A percentile compares a stretch with the other conserved stretches of the same genome.
phyloP scores from a whole-genome alignment of 2,888 invertebrate genomes.

The Aromia moschata region DNA sequence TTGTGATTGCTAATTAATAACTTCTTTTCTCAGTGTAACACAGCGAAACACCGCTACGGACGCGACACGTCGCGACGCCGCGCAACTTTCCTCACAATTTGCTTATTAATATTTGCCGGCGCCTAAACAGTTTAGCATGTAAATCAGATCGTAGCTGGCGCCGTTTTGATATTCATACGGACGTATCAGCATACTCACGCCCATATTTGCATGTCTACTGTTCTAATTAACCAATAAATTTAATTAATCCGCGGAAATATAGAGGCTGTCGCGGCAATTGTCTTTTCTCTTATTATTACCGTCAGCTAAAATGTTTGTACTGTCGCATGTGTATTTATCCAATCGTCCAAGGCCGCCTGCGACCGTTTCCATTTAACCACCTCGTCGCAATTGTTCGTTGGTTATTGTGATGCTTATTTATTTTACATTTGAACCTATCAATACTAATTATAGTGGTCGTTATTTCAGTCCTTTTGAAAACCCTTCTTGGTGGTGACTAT shows the following conservation, averaged over 20 bases:
- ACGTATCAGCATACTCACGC: slow-evolving; percentile 46
- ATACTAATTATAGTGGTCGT: too few relatives aligned
- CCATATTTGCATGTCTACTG: slow-evolving; percentile 45
- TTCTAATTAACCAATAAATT: slow-evolving; percentile 48
- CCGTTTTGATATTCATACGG: slow-evolving; percentile 45
- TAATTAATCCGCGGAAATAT: slow-evolving; percentile 40
- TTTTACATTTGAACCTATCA: too few relatives aligned
- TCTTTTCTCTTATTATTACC: slow-evolving; percentile 24
- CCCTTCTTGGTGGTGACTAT: too few relatives aligned
- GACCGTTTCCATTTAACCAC: too few relatives aligned
- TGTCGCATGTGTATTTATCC: not conserved
- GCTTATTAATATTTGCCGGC: slow-evolving; percentile 46
- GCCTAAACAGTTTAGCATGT: slow-evolving; percentile 48
- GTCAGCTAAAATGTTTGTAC: slow-evolving; percentile 3
- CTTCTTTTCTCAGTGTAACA: too few relatives aligned
- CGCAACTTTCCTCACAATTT: slow-evolving; percentile 40
- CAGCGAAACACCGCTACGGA: too few relatives aligned
- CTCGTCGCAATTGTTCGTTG: too few relatives aligned
- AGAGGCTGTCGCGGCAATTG: slow-evolving; percentile 36
- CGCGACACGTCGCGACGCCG: too few relatives aligned
- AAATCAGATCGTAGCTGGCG: slow-evolving; percentile 43
- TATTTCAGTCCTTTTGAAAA: too few relatives aligned
- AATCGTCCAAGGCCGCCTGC: too few relatives aligned
- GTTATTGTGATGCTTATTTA: too few relatives aligned
- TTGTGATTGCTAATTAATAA: too few relatives aligned